phyloP scores from a whole-genome alignment of 2,888 invertebrate species.

The Stenchaetothrips biformis region DNA sequence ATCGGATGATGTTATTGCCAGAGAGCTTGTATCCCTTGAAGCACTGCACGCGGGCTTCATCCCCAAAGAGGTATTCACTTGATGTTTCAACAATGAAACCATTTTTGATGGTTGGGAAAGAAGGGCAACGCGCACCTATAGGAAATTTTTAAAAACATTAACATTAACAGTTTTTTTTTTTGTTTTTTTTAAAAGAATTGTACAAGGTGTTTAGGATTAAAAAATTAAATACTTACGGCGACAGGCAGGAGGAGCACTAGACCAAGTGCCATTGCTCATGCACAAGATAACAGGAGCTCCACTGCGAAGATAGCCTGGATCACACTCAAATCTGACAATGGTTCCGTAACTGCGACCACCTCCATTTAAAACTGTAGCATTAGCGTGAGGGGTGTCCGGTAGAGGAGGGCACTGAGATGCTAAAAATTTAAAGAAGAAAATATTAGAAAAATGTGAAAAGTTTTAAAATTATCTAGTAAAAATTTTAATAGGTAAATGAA shows the following conservation, averaged over 20 bases:
- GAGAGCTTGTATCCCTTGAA: constrained; percentile 79
- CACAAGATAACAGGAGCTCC: constrained; percentile 88
- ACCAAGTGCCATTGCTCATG: constrained; percentile 95
- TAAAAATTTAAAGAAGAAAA: constrained; percentile 43
- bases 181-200: neutral
- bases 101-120: constrained; percentile 75
- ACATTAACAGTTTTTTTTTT: neutral
- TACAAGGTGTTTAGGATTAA: neutral
- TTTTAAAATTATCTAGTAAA: constrained; percentile 16
- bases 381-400: constrained; percentile 81
- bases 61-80: constrained; percentile 74
- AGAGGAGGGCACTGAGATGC: constrained; percentile 88
- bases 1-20: constrained; percentile 76
- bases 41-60: constrained; percentile 88
- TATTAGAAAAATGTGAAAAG: constrained; percentile 30
- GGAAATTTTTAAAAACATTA: neutral
- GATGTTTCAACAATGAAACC: constrained; percentile 78
- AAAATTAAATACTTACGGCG: constrained; percentile 54
- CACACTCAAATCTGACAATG: constrained; percentile 86
- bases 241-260: constrained; percentile 83
- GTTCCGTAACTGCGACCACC: constrained; percentile 90
- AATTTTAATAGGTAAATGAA: neutral
- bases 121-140: constrained; percentile 59
- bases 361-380: constrained; percentile 80
- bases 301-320: constrained; percentile 80